These are phyloP conservation scores for Tineola bisselliella DNA, from an alignment of 2,888 invertebrate species.

Conservation along the genomic window DNA sequence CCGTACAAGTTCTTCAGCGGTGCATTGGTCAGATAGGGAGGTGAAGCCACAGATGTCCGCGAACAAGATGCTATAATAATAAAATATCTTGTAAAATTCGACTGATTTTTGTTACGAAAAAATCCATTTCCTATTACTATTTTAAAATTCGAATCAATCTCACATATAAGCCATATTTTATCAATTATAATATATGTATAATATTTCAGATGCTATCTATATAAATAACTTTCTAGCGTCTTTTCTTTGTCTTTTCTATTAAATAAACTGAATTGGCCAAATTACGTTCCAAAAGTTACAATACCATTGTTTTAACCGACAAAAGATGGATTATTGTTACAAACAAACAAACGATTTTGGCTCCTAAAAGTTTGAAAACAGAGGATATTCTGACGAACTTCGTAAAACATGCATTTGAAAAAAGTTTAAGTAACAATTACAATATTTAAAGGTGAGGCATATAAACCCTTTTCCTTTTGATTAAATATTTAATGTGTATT, in stretches of 20 bases:
- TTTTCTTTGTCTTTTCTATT: neutral
- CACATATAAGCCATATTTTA: too few relatives aligned
- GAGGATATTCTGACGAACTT: neutral
- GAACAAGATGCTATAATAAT: conserved; percentile 79
- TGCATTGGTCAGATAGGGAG: conserved; percentile 89
- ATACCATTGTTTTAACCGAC: neutral
- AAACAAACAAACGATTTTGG: neutral
- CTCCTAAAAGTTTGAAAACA: neutral
- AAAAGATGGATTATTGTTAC: neutral
- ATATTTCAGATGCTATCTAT: too few relatives aligned
- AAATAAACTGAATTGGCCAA: neutral
- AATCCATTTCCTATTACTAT: too few relatives aligned
- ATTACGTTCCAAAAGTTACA: neutral
- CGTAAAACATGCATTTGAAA: neutral
- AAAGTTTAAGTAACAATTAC: neutral
- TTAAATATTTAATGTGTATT: neutral
- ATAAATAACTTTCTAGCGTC: too few relatives aligned
- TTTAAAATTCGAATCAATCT: too few relatives aligned
- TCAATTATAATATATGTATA: too few relatives aligned
- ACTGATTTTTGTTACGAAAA: too few relatives aligned
- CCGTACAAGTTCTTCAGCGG: conserved; percentile 89
- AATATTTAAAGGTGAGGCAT: neutral
- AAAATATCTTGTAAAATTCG: too few relatives aligned
- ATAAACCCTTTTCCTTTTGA: neutral
- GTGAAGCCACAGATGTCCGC: conserved; percentile 95